Percentiles rank a stretch among this genome's conserved stretches.
These are phyloP conservation scores for Augochlorella aurata DNA, from an alignment of 2,888 invertebrate species.

Conservation along the genomic window DNA sequence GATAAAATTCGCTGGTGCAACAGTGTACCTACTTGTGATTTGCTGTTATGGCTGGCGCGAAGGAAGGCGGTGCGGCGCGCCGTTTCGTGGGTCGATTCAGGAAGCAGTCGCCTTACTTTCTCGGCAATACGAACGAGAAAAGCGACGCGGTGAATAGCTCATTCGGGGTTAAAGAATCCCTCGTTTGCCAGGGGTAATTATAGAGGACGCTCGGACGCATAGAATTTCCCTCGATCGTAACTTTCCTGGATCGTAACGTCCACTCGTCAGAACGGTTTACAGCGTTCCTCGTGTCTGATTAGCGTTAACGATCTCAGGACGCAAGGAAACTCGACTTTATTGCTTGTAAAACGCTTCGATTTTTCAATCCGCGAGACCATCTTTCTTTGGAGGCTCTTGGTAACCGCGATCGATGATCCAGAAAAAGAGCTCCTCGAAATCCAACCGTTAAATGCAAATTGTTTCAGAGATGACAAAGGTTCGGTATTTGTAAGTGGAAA, in stretches of 20 bases:
- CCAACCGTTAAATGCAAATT: too few species aligned
- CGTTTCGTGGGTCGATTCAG: slow-evolving; percentile 13
- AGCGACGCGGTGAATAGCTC: slow-evolving; percentile 47
- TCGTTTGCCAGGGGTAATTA: slow-evolving; percentile 57
- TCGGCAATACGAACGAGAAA: slow-evolving; percentile 7
- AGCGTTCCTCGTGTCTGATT: slow-evolving; percentile 52
- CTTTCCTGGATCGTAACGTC: slow-evolving; percentile 48
- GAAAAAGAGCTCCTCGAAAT: background rate
- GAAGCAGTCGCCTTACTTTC: slow-evolving; percentile 19
- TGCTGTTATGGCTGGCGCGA: background rate
- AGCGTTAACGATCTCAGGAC: slow-evolving; percentile 40
- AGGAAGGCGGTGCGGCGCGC: background rate
- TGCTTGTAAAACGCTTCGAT: slow-evolving; percentile 7
- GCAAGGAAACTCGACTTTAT: slow-evolving; percentile 7
- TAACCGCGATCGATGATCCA: background rate
- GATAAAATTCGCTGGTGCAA: background rate
- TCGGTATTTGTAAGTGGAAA: too few species aligned
- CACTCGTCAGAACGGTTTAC: slow-evolving; percentile 45
- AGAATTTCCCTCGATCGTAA: slow-evolving; percentile 46
- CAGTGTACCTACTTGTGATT: background rate
- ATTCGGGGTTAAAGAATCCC: slow-evolving; percentile 54
- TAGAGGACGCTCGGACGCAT: slow-evolving; percentile 43
- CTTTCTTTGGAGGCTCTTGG: background rate
- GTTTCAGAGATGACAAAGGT: too few species aligned
- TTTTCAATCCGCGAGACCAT: slow-evolving; percentile 1